These are phyloP conservation scores for Galeopsomyia nigrocyanea DNA, from an alignment of 2,888 invertebrate genomes.

Conservation along the genomic window DNA sequence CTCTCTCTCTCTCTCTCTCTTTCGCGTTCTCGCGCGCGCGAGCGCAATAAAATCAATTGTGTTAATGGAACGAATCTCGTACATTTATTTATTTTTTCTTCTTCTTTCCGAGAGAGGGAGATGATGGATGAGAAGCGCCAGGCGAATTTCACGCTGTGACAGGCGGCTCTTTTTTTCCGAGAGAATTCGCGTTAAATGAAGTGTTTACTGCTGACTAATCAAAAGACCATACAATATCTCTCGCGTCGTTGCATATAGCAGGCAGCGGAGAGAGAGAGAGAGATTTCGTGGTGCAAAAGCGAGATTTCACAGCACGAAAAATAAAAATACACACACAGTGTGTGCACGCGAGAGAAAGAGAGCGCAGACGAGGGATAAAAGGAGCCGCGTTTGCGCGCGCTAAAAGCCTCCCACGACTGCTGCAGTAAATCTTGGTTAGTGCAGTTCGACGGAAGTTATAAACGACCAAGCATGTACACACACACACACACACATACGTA, in stretches of 20 bases:
- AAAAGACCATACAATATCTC: constrained; percentile 40
- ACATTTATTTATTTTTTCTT: constrained; percentile 16
- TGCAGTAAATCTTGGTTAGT: constrained; percentile 29
- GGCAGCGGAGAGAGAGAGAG: too few relatives aligned
- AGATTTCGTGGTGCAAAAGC: constrained; percentile 24
- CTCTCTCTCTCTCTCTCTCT: constrained; percentile 9
- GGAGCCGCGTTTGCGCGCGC: constrained; percentile 10
- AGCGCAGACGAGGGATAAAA: constrained; percentile 15
- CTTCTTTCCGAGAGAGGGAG: neutral
- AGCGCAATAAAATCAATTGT: constrained; percentile 47
- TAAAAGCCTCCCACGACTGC: constrained; percentile 28
- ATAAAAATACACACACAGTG: constrained; percentile 15
- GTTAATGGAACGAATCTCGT: constrained; percentile 40
- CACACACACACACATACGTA: too few relatives aligned
- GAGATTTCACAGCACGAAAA: constrained; percentile 17
- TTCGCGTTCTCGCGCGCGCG: too few relatives aligned
- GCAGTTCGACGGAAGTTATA: constrained; percentile 14
- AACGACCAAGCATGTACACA: too few relatives aligned
- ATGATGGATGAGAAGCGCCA: neutral
- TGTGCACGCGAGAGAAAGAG: too few relatives aligned
- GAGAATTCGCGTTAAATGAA: constrained; percentile 45
- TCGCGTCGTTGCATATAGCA: neutral
- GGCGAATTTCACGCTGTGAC: constrained; percentile 47
- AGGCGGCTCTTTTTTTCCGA: constrained; percentile 29
- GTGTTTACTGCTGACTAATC: constrained; percentile 49